These are phyloP conservation scores for Proisotoma minuta DNA, from an alignment of 2,888 invertebrate genomes.

Conservation along the genomic window DNA sequence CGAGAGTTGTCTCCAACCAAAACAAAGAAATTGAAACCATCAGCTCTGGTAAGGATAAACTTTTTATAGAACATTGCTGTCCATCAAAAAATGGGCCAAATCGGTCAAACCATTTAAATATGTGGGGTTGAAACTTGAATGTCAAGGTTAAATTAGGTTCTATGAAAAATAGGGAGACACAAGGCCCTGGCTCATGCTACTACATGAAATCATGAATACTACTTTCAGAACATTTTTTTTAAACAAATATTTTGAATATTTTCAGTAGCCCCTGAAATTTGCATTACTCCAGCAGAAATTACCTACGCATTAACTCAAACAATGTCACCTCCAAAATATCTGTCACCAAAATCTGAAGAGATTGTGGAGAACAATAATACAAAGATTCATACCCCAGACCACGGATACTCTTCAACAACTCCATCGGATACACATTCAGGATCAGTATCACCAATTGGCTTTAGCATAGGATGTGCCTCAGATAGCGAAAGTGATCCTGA, in stretches of 20 bases:
- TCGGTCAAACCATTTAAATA: too few species aligned
- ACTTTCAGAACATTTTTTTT: too few species aligned
- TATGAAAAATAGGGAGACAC: too few species aligned
- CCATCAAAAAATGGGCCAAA: too few species aligned
- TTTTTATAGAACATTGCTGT: too few species aligned
- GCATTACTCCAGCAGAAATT: background rate
- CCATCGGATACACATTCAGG: constrained; percentile 10
- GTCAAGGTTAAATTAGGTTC: too few species aligned
- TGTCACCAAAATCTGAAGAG: background rate
- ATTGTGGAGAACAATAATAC: background rate
- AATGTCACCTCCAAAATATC: background rate
- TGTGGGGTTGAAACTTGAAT: too few species aligned
- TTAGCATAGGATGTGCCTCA: constrained; percentile 38
- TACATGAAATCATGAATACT: background rate
- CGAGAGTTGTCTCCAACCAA: too few species aligned
- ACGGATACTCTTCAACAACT: constrained; percentile 1
- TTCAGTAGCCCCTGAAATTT: too few species aligned
- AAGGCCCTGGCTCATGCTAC: background rate
- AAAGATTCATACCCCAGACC: background rate
- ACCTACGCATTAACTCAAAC: background rate
- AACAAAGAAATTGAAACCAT: too few species aligned
- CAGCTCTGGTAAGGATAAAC: too few species aligned
- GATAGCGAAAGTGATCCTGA: constrained; percentile 33
- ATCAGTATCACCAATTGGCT: constrained; percentile 31
- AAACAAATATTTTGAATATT: too few species aligned